Evolutionary conservation across 2,797 vertebrate genomes (phyloP).

Genomic region (Darevskia nairensis): DNA sequence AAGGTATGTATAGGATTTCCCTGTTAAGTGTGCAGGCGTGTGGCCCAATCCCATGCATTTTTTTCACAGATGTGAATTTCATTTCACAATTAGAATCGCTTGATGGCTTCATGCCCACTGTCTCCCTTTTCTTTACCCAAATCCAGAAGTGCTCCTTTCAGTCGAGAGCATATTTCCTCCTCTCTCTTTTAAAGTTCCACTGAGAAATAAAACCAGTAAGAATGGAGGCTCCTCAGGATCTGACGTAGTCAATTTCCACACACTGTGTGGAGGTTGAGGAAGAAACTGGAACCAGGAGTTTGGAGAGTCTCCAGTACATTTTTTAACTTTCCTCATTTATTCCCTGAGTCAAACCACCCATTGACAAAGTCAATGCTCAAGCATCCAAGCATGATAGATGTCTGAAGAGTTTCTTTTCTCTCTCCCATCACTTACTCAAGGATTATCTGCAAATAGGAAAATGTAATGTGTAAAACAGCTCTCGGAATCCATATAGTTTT

Average conservation of each 20-base stretch:
- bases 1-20: no score
- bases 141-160: constrained; percentile 45
- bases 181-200: not conserved
- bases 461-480: not conserved
- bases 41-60: not conserved
- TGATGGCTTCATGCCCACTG: constrained; percentile 44
- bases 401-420: not conserved
- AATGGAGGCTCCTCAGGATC: not conserved
- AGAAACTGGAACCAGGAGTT: not conserved
- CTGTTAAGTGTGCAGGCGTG: not conserved
- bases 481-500: not conserved
- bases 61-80: not conserved
- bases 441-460: not conserved
- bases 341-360: not conserved
- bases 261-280: not conserved
- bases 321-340: constrained; percentile 29
- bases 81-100: not conserved
- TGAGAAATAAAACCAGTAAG: no score
- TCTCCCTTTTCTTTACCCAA: accelerated
- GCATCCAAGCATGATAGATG: not conserved
- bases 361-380: no score
- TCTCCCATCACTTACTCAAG: not conserved
- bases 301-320: not conserved
- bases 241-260: not conserved
- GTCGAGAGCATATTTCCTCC: constrained; percentile 7